Percentiles rank a stretch among this genome's conserved stretches.
These are phyloP conservation scores for Temnothorax longispinosus DNA, from an alignment of 1,140 invertebrate genomes.

Conservation along the genomic window DNA sequence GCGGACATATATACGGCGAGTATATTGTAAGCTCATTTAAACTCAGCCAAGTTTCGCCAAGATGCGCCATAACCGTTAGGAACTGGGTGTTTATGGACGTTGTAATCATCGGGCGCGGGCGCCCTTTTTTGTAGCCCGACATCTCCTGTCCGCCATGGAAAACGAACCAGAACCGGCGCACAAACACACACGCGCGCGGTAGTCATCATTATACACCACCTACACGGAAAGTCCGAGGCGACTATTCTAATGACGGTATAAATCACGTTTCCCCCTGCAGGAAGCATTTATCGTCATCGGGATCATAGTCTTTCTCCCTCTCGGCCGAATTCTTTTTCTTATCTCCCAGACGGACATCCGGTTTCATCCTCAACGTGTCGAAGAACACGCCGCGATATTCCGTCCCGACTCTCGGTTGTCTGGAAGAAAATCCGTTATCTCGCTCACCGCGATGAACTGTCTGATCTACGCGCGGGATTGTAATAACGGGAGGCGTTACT, in stretches of 20 bases:
- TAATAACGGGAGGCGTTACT: slow-evolving; percentile 37
- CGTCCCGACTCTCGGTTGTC: background rate
- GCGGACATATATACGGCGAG: background rate
- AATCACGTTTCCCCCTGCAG: slow-evolving; percentile 73
- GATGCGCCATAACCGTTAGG: background rate
- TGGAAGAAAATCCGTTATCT: slow-evolving; percentile 25
- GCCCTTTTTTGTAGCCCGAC: slow-evolving; percentile 48
- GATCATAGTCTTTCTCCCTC: slow-evolving; percentile 54
- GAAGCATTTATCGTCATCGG: slow-evolving; percentile 80
- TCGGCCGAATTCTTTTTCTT: slow-evolving; percentile 30
- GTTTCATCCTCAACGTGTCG: slow-evolving; percentile 27
- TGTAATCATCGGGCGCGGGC: slow-evolving; percentile 52
- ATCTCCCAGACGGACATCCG: slow-evolving; percentile 8
- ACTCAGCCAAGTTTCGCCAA: background rate
- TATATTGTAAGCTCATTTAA: background rate
- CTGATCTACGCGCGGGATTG: slow-evolving; percentile 7
- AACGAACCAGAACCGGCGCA: slow-evolving; percentile 24
- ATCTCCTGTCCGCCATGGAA: slow-evolving; percentile 30
- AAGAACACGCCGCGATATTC: slow-evolving; percentile 49
- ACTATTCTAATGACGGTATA: slow-evolving; percentile 79
- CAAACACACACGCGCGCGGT: slow-evolving; percentile 44
- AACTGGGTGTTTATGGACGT: slow-evolving; percentile 58
- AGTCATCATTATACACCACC: slow-evolving; percentile 75
- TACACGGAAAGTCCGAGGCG: slow-evolving; percentile 70
- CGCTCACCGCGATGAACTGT: background rate